Evolutionary conservation across 1,140 invertebrate genomes (phyloP), one percentile per base, ranked within the genome.

Genomic region (Neelides sp.): DNA sequence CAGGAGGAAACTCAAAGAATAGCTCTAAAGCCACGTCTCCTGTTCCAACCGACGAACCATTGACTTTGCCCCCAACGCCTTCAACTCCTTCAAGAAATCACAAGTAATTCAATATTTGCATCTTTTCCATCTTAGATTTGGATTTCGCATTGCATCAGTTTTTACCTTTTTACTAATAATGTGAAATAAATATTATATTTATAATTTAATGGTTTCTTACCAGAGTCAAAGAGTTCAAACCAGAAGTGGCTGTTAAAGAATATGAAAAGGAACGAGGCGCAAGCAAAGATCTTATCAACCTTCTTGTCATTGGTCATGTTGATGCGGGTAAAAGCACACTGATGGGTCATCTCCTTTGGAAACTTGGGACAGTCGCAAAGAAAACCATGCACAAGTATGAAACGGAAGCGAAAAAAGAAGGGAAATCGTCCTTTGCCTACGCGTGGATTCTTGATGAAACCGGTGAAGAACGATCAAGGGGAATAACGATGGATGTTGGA

Each of bases 381-480:
- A 84, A 83, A 65, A 75, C 80, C 0, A 88, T 99, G 76, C 92
- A 97, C 66, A 97, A 96, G 67, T 94, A 95, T 75, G 92, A 97
- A 66, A 87, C 92, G 64, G 94, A 99, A 63, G 94, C 94, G 43
- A 89, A 90, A 65, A 97, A 98, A 67, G 69, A 93, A 57, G 96
- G 96, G 0, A 99, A 99, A 70, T 87, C 94, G 58, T 95, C 91
- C 37, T 99, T 98, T 64, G 85, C 89, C 70, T 98, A 89, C 73
- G 95, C 95, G 13, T 99, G 95, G 95, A 89, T 98, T 8, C 70
- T 99, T n/a, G 96, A 99, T 72, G 92, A 98, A 73, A 97, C 91
- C 54, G 89, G 90, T 7, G 94, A 98, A 71, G 94, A 99, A 72
- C 78, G 79, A 57, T 73, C 75, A 55, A 74, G 83, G 47, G 85